Evolutionary conservation across 1,140 invertebrate genomes (phyloP), one percentile per base, ranked within the genome.

Genomic region (Brachionus asplanchnoidis): DNA sequence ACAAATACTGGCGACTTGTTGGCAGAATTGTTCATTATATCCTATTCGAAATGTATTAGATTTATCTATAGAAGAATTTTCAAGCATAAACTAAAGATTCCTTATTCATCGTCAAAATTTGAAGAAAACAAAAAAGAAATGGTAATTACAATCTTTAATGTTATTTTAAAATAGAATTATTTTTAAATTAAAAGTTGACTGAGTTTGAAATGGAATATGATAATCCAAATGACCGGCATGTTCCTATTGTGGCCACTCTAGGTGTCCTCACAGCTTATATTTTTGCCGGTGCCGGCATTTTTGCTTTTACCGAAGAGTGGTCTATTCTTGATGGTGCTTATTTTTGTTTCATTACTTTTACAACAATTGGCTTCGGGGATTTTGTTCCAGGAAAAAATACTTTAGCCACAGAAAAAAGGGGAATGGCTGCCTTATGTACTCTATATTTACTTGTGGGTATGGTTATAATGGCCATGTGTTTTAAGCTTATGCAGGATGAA

Each of bases 1-100:
- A 96, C 95, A 50, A 97, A 97, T 88, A 97, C 98, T 85, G 95
- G 96, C n/a, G 95, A 97, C 88, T 93, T 96, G 78, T 95, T 98
- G 94, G 95, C 96, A 7, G 94, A 95, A 77, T 95, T 95, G 42
- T 97, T 97, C 90, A 94, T 94, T 85, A 95, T 95, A 88, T 89
- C 95, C 2, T 96, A 87, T 56, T 84, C 86, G n/a, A 84, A 75
- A 40, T 75, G 60, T 11, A 73, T 84, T 14, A 44, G 60, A 32
- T 84, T 53, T 56, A 11, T 84, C 12, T 84, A 77, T 66, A 32
- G 70, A 75, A 40, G 42, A 42, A 53, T 84, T 36, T 75, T 66
- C 56, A 44, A 40, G 42, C 82, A 84, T 56, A 84, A 68, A 84
- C 36, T 68, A 17, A 50, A 60, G 32, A 82, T 82, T 42, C 79